phyloP scores from a whole-genome alignment of 2,797 vertebrate genomes.

The Sebastes variabilis region DNA sequence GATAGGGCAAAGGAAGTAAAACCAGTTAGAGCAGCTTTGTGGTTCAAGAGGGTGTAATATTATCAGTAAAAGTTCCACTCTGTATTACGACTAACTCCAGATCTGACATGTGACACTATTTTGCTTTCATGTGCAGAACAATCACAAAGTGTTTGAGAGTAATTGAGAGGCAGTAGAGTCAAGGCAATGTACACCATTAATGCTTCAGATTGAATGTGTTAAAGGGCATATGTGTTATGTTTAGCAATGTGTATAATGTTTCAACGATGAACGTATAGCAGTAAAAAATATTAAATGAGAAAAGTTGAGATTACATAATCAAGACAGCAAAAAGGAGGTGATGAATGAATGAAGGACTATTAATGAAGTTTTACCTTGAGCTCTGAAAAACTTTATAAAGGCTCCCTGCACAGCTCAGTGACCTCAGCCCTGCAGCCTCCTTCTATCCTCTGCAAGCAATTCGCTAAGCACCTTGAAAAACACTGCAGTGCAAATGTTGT shows the following conservation, averaged over 20 bases:
- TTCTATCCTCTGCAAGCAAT: slow-evolving; percentile 12
- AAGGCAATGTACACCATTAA: neutral
- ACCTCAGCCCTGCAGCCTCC: slow-evolving; percentile 13
- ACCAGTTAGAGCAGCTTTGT: neutral
- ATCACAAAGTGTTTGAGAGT: neutral
- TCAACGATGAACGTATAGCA: neutral
- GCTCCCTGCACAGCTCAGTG: slow-evolving; percentile 12
- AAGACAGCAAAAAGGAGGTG: neutral
- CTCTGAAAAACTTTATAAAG: slow-evolving; percentile 14
- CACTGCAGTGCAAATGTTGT: slow-evolving; percentile 12
- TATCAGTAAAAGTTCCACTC: neutral
- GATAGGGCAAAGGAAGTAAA: neutral
- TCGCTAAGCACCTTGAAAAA: slow-evolving; percentile 33
- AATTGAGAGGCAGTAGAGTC: neutral
- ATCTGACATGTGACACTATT: neutral
- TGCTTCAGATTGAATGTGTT: neutral
- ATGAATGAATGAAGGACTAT: neutral
- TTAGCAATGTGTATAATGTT: neutral
- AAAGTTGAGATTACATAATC: neutral
- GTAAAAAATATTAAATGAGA: neutral
- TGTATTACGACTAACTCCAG: neutral
- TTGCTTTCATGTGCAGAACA: neutral
- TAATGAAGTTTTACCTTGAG: slow-evolving; percentile 26
- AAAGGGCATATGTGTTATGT: neutral
- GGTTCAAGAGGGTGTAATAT: neutral